Evolutionary conservation across 2,113 vertebrate species (phyloP), one percentile per base, ranked within the genome.

Genomic region (Edolisoma coerulescens): DNA sequence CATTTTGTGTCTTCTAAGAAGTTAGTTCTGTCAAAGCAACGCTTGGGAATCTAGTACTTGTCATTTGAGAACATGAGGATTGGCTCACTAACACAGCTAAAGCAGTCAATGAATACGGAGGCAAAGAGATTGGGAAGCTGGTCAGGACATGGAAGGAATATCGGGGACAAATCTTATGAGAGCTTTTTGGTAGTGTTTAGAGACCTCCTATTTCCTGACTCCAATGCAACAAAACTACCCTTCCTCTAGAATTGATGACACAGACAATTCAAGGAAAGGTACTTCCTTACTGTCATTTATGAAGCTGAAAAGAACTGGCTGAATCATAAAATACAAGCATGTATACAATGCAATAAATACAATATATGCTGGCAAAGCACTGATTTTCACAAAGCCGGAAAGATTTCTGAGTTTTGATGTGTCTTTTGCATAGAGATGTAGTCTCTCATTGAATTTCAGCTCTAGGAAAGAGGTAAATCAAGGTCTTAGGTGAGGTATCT

Each of bases 151-250:
- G 27, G 33, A 35, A 70, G 37, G 70, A 35, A 7, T 35, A 74
- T 6, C 0, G 0, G 2, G 24, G 10, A 24, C 44, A 75, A 61
- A 83, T 0, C 3, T 78, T 61, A 10, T 9, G 16, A 80, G 14
- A 5, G 8, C 7, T 42, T 47, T 67, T 74, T 59, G 13, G 13
- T 18, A 42, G 19, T 5, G 10, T 47, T 37, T 32, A 67, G 50
- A 42, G 22, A 61, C 2, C 1, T 74, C 28, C 3, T 60, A 16
- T 47, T 91, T 91, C 54, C 33, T 70, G 56, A 82, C 7, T 60
- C 8, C 3, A 37, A 1, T 22, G 39, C 12, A 63, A 41, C 3
- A 56, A 84, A 68, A 21, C 18, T 39, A 65, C 7, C 7, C 2
- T 82, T 85, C 67, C 15, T 83, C 12, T 28, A 59, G 37, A 90